Percentiles rank a stretch among this genome's conserved stretches.
Conservation (phyloP, 2,888 invertebrate genomes). For the Drosophila picticornis region DNA sequence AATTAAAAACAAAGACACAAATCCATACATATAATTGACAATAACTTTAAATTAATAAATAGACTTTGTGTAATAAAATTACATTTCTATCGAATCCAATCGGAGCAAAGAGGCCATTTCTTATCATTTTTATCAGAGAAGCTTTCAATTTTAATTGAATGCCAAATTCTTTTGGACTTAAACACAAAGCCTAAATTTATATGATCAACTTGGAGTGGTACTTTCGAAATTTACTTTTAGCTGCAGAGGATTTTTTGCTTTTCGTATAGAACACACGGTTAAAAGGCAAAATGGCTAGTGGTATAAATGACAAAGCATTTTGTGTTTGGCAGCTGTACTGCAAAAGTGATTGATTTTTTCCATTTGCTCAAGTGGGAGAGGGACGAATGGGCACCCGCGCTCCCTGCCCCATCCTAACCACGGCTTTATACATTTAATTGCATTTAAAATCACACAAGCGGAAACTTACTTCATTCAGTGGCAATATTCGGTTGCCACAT, state of each 20-base stretch:
- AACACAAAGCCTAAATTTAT: neutral
- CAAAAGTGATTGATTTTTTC: slow-evolving; percentile 70
- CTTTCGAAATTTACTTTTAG: neutral
- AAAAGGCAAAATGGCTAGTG: slow-evolving; percentile 48
- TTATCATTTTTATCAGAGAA: neutral
- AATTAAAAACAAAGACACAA: neutral
- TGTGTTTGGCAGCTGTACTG: slow-evolving; percentile 64
- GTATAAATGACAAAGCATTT: slow-evolving; percentile 73
- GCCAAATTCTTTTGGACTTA: neutral
- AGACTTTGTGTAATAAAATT: neutral
- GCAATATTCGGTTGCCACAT: slow-evolving; percentile 16
- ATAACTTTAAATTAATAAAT: neutral
- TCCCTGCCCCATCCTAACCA: neutral
- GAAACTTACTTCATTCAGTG: slow-evolving; percentile 38
- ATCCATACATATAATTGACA: neutral
- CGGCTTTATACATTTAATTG: slow-evolving; percentile 59
- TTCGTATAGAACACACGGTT: slow-evolving; percentile 1
- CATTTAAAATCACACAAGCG: slow-evolving; percentile 62
- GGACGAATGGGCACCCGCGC: neutral
- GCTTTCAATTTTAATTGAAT: neutral
- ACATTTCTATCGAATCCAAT: neutral
- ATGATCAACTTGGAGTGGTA: neutral
- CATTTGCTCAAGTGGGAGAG: slow-evolving; percentile 26
- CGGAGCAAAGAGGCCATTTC: neutral
- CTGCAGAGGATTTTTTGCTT: neutral